Evolutionary conservation across 2,888 invertebrate species (phyloP).

Genomic region (Gymnosoma rotundatum): DNA sequence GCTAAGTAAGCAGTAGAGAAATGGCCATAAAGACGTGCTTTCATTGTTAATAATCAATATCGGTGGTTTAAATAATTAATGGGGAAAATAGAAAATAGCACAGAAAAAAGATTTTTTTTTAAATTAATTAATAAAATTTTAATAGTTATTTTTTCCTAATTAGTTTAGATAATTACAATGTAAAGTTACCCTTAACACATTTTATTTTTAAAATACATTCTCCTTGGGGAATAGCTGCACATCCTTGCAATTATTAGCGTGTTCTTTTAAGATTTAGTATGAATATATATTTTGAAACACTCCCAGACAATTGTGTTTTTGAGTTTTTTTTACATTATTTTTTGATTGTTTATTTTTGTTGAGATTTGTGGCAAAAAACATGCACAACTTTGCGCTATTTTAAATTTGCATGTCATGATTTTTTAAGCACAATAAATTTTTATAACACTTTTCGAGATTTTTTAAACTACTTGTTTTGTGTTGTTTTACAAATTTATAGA

Average conservation of each 20-base stretch:
- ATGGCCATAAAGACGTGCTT: too few relatives aligned
- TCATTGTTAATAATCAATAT: too few relatives aligned
- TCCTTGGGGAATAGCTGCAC: too few relatives aligned
- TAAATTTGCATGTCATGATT: conserved; percentile 65
- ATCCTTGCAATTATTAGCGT: background rate
- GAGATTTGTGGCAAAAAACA: conserved; percentile 50
- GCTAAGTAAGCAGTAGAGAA: too few relatives aligned
- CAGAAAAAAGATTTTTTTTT: too few relatives aligned
- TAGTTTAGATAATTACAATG: too few relatives aligned
- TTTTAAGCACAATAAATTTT: conserved; percentile 21
- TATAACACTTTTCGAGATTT: conserved; percentile 44
- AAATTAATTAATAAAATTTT: too few relatives aligned
- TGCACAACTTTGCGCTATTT: conserved; percentile 57
- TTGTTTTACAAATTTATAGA: conserved; percentile 61
- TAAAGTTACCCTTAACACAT: too few relatives aligned
- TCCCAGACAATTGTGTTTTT: background rate
- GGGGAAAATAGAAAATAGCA: too few relatives aligned
- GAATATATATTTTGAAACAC: background rate
- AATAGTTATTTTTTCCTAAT: too few relatives aligned
- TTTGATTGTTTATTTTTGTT: conserved; percentile 40
- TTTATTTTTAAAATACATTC: too few relatives aligned
- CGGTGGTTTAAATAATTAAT: too few relatives aligned
- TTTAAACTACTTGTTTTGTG: conserved; percentile 45
- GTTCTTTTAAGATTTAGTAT: conserved; percentile 16
- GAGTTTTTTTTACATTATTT: background rate